Evolutionary conservation across 37 sponge, comb jelly and placozoan genomes (phyloP).

Genomic region (Hormiphora californensis): DNA sequence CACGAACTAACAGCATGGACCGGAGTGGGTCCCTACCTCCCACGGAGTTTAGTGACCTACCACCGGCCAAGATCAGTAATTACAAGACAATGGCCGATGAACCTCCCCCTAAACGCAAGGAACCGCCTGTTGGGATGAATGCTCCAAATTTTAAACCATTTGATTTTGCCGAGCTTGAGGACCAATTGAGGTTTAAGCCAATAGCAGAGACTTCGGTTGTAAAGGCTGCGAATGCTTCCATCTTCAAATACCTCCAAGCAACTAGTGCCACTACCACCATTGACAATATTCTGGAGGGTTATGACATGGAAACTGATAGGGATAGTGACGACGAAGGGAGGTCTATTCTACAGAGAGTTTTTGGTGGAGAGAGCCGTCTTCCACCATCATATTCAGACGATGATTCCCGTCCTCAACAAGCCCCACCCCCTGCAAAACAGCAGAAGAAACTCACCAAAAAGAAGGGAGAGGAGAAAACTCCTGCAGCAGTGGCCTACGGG

Average conservation of each 20-base stretch:
- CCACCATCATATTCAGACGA: not conserved
- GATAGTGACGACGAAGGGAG: not conserved
- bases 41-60: conserved; percentile 28
- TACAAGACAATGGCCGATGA: not conserved
- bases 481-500: not conserved
- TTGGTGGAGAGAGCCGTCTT: conserved; percentile 43
- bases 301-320: not conserved
- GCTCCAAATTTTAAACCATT: conserved; percentile 16
- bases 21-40: too few relatives aligned
- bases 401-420: not conserved
- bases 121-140: not conserved
- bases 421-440: too few relatives aligned
- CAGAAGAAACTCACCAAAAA: not conserved
- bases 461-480: not conserved
- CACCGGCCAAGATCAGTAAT: not conserved
- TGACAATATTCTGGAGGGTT: conserved; percentile 3
- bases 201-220: not conserved
- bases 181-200: not conserved
- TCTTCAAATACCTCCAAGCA: too few relatives aligned
- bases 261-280: too few relatives aligned
- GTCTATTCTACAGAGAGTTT: conserved; percentile 31
- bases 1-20: too few relatives aligned
- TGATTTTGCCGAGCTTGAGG: not conserved
- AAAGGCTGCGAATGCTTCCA: too few relatives aligned
- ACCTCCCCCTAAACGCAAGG: not conserved